A percentile compares a stretch with the other conserved stretches of the same genome.
Conservation (phyloP, 2,113 vertebrate species). For the Malurus melanocephalus region DNA sequence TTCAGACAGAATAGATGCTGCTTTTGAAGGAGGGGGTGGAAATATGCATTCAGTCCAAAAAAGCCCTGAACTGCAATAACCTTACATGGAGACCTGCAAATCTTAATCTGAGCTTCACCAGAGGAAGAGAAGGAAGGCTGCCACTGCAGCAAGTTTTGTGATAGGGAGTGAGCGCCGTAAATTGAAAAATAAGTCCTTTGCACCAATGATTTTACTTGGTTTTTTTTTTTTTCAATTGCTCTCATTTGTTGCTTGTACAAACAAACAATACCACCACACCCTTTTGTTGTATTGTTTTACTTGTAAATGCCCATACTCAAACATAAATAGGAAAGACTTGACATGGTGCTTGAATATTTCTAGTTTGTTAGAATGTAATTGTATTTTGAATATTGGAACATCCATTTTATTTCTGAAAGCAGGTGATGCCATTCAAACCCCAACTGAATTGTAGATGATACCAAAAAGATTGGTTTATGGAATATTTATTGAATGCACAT, state of each 20-base stretch:
- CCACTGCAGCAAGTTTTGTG: not conserved
- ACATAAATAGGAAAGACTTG: not conserved
- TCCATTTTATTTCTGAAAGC: conserved; percentile 1
- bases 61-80: conserved; percentile 43
- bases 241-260: conserved; percentile 32
- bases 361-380: conserved; percentile 25
- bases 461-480: conserved; percentile 49
- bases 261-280: not conserved
- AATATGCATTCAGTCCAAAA: conserved; percentile 25
- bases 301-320: not conserved
- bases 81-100: not conserved
- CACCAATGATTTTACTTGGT: not conserved
- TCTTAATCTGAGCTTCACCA: conserved; percentile 30
- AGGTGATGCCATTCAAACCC: not conserved
- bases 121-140: conserved; percentile 21
- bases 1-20: conserved; percentile 30
- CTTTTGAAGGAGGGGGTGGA: not conserved
- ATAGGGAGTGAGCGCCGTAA: not conserved
- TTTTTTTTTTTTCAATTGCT: not conserved
- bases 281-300: not conserved
- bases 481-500: conserved; percentile 58
- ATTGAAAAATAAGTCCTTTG: not conserved
- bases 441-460: conserved; percentile 42
- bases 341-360: conserved; percentile 46
- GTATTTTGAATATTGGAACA: conserved; percentile 11